Evolutionary conservation across 1,140 invertebrate genomes (phyloP).

Genomic region (Cyclina sinensis): DNA sequence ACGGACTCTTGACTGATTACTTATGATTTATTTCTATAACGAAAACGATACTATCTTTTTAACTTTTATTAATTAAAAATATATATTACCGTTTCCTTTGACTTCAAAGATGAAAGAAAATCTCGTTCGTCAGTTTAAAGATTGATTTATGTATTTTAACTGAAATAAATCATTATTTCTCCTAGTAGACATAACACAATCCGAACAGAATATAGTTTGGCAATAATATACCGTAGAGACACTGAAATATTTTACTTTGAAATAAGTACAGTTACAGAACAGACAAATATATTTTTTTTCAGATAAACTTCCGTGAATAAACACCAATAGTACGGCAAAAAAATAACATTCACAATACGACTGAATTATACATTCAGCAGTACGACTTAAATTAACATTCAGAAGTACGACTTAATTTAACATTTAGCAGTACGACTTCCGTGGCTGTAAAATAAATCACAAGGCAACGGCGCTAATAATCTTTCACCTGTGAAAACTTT

Average conservation of each 20-base stretch:
- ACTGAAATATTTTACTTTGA: no score
- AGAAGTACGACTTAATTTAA: no score
- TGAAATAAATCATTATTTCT: no score
- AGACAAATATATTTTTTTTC: neutral
- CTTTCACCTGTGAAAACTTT: no score
- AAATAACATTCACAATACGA: no score
- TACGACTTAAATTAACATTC: no score
- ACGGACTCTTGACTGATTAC: no score
- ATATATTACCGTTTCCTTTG: constrained; percentile 14
- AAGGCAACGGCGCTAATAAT: no score
- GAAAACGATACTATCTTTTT: neutral
- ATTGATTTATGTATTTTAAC: neutral
- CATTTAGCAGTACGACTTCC: no score
- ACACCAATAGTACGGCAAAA: no score
- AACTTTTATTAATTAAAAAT: neutral
- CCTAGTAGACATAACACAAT: neutral
- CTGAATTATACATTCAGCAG: no score
- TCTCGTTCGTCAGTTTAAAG: neutral
- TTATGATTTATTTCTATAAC: neutral
- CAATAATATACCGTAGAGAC: neutral
- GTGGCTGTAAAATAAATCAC: no score
- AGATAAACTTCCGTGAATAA: neutral
- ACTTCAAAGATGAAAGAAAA: constrained; percentile 28
- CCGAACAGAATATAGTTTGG: neutral
- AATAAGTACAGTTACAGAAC: neutral